Conservation (phyloP, 2,888 invertebrate species). For the Elmis aenea region DNA sequence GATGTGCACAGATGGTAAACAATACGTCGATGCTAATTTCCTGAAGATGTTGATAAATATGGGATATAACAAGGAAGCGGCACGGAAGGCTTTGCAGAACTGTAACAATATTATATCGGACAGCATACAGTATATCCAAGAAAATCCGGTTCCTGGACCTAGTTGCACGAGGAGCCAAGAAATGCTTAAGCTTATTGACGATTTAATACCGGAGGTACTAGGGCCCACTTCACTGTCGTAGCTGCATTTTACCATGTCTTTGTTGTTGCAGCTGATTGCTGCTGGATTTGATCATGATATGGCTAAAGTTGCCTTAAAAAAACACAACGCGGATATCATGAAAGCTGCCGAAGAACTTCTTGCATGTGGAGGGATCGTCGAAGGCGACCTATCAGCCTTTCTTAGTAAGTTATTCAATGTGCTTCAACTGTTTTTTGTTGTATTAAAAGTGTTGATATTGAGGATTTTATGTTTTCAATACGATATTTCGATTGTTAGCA, state of each 20-base stretch:
- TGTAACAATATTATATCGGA: slow-evolving; percentile 65
- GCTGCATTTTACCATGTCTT: no score
- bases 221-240: no score
- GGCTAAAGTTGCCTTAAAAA: slow-evolving; percentile 53
- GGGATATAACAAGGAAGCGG: slow-evolving; percentile 61
- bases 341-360: slow-evolving; percentile 58
- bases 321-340: slow-evolving; percentile 52
- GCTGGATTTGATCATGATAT: slow-evolving; percentile 58
- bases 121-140: slow-evolving; percentile 61
- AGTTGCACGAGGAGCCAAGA: slow-evolving; percentile 43
- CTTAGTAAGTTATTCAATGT: no score
- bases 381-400: slow-evolving; percentile 24
- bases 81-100: slow-evolving; percentile 58
- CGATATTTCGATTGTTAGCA: no score
- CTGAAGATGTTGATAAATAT: slow-evolving; percentile 57
- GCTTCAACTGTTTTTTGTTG: no score
- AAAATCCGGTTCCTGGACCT: slow-evolving; percentile 50
- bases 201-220: slow-evolving; percentile 40
- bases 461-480: no score
- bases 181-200: slow-evolving; percentile 37
- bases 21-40: slow-evolving; percentile 50
- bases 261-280: slow-evolving; percentile 48
- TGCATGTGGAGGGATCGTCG: slow-evolving; percentile 42
- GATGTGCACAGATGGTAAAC: slow-evolving; percentile 56
- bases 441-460: no score